Evolutionary conservation across 2,113 vertebrate species (phyloP).

Genomic region (Mormoops blainvillei): DNA sequence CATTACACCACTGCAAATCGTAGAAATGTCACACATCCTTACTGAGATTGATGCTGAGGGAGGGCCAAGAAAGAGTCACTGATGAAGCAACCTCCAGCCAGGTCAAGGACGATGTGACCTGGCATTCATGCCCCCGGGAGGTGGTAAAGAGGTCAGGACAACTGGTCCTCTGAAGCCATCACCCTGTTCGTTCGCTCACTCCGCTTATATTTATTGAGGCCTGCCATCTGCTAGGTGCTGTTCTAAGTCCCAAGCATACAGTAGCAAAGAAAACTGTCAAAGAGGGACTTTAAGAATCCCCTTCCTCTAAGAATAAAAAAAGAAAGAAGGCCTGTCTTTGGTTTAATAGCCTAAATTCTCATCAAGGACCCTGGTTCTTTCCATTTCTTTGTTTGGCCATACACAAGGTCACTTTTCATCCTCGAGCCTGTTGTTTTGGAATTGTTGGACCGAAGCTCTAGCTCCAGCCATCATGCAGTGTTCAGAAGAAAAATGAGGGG

Average conservation of each 20-base stretch:
- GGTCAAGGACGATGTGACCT: background rate
- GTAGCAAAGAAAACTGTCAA: background rate
- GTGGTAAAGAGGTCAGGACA: background rate
- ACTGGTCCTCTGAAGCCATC: background rate
- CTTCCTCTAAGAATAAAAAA: too few species aligned
- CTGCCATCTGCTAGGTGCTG: background rate
- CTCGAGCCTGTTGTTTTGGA: background rate
- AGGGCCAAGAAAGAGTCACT: background rate
- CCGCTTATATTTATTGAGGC: background rate
- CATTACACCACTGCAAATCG: background rate
- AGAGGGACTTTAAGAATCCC: too few species aligned
- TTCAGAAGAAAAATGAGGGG: background rate
- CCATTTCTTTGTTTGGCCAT: background rate
- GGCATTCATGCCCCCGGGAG: background rate
- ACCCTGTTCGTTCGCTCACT: background rate
- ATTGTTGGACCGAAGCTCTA: background rate
- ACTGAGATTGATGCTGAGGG: background rate
- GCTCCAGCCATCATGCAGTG: background rate
- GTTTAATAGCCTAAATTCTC: background rate
- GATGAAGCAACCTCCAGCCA: background rate
- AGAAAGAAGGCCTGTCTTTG: background rate
- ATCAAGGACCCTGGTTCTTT: background rate
- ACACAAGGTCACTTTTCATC: background rate
- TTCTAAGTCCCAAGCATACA: background rate
- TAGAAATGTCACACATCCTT: fast-evolving